phyloP scores from a whole-genome alignment of 2,113 vertebrate species.

The Nothocercus julius region DNA sequence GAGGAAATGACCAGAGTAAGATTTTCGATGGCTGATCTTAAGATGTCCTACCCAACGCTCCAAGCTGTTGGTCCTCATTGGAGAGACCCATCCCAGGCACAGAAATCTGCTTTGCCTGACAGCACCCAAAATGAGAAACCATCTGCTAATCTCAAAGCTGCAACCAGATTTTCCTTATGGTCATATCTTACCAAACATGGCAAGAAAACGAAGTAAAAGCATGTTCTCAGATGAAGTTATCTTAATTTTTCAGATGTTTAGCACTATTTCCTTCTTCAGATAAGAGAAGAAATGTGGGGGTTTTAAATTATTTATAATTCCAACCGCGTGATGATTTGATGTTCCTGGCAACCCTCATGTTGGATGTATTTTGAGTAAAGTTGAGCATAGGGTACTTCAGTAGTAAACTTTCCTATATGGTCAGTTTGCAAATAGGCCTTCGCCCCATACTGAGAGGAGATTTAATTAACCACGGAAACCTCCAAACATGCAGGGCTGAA shows the following conservation, averaged over 20 bases:
- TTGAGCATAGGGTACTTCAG: slow-evolving; percentile 5
- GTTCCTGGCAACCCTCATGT: neutral
- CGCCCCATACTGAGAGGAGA: neutral
- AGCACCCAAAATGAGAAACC: neutral
- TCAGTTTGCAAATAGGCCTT: neutral
- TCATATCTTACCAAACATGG: neutral
- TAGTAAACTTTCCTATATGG: neutral
- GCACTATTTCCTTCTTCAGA: neutral
- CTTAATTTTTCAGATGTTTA: neutral
- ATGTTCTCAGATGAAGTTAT: neutral
- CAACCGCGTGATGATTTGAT: neutral
- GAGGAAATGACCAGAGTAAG: neutral
- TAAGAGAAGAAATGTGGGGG: neutral
- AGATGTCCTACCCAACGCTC: accelerated
- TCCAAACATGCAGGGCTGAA: slow-evolving; percentile 52
- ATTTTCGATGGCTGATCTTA: neutral
- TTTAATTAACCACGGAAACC: slow-evolving; percentile 59
- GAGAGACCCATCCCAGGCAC: neutral
- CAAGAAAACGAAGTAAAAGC: neutral
- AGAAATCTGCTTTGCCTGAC: neutral
- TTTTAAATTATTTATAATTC: neutral
- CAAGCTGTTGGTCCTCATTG: neutral
- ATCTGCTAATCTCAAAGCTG: neutral
- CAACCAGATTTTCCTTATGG: neutral
- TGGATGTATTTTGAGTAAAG: neutral